Base-by-base conservation (phyloP, 2,888 invertebrate species). In the Acanthosepion esculentum region DNA sequence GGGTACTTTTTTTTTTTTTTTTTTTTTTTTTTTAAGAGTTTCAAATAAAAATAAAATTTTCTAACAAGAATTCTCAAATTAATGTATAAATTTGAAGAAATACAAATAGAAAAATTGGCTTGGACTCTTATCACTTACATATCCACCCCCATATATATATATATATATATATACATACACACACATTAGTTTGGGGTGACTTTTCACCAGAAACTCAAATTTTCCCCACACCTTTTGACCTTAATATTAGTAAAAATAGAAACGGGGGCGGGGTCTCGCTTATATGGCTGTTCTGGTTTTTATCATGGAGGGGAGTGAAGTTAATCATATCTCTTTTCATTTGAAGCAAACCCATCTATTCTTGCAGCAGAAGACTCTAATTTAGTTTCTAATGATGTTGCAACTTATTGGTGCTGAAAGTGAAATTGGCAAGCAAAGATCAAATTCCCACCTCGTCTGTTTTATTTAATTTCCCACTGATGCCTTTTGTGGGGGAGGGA, bases 141-240 rank as follows among this genome's bases (percentile, higher is more conserved):
- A 41, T 2, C 41, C 41, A 2, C 41, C 41, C 41, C 41, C 41
- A 2, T 3, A 1, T 2, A 1, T 2, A 41, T 2, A 2, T 41
- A 2, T n/a, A n/a, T n/a, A 2, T 3, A 1, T 2, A 1, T 2
- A 41, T 2, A 2, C 3, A 2, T 3, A 41, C 41, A 41, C 41
- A 1, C 41, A 41, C 41, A 41, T 3, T 41, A 41, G 41, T 78
- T 8, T 29, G 18, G 5, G 10, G 29, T 78, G 3, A 78, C n/a
- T n/a, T 3, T 15, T 7, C 8, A 50, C 15, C 50, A 8, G 0
- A 10, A 78, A 78, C n/a, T 78, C 78, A 15, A 33, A 78, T 78
- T 33, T 41, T 78, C n/a, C 33, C 23, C 6, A 23, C 20, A 59
- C 6, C 59, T 23, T 7, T 59, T 55, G 55, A 55, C 55, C 55